Conservation (phyloP, 2,888 invertebrate genomes). For the Leptinotarsa juncta region DNA sequence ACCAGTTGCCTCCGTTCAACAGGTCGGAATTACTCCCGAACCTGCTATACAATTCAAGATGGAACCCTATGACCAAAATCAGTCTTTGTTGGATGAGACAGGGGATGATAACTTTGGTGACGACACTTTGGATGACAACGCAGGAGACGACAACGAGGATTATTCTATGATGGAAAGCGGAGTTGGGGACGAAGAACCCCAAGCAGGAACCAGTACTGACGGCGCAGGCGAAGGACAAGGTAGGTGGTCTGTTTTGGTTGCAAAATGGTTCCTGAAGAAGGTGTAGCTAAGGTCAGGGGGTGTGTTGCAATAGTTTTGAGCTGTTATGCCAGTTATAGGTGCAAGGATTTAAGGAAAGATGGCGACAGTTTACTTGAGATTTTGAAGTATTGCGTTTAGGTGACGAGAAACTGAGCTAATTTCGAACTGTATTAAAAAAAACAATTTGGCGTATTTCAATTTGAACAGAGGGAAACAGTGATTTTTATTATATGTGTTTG, state of each 20-base stretch:
- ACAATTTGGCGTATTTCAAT: too few species aligned
- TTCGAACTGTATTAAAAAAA: too few species aligned
- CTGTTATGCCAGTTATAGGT: neutral
- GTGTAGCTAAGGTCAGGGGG: slow-evolving; percentile 33
- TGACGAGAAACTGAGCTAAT: too few species aligned
- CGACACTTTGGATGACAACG: slow-evolving; percentile 57
- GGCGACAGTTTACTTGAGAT: neutral
- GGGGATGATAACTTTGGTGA: slow-evolving; percentile 59
- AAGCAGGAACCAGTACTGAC: slow-evolving; percentile 63
- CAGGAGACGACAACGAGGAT: slow-evolving; percentile 61
- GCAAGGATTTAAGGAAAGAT: neutral
- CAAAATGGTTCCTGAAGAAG: slow-evolving; percentile 31
- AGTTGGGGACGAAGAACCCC: slow-evolving; percentile 59
- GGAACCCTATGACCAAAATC: slow-evolving; percentile 62
- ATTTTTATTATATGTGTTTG: too few species aligned
- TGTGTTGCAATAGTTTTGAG: neutral
- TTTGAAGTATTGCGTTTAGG: too few species aligned
- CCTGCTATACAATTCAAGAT: slow-evolving; percentile 61
- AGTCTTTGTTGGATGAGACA: slow-evolving; percentile 55
- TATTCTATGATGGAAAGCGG: slow-evolving; percentile 61
- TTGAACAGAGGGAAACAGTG: too few species aligned
- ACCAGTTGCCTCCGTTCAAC: slow-evolving; percentile 24
- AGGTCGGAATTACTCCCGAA: slow-evolving; percentile 33
- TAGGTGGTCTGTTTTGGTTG: slow-evolving; percentile 56
- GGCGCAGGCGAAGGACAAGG: slow-evolving; percentile 64